Base-by-base conservation (phyloP, 2,797 vertebrate genomes). In the Falco concolor region DNA sequence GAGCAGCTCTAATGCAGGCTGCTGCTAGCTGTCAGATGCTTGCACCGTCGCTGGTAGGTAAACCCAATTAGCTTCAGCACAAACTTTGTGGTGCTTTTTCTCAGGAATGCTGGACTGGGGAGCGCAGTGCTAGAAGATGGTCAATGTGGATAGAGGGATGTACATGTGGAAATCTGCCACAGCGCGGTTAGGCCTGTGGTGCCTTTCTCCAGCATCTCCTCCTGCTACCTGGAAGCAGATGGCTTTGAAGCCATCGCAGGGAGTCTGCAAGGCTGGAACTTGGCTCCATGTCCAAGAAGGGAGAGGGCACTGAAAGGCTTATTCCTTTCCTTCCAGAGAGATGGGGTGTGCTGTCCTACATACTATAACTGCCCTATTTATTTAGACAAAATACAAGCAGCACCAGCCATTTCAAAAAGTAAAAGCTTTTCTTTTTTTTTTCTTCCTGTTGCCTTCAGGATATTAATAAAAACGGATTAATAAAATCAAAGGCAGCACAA, bases 381-480 rank as follows among this genome's bases (percentile, higher is more conserved):
- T 69, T 44, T 53, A 72, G 74, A 44, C n/a, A 81, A 63, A 86
- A 69, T 28, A 40, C 12, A 59, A 89, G 54, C 68, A 84, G 36
- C 44, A 59, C 16, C 86, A 92, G 56, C 57, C 90, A 56, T 73
- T 95, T 87, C 70, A 59, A 60, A 61, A 87, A 94, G 92, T 14
- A 89, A 87, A 92, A 90, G 59, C 75, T 82, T 44, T 75, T 61
- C 59, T 67, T 44, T 74, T 63, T 19, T 19, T 45, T 60, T 25
- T 14, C 8, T 0, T 1, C 56, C 56, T 57, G 65, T 94, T 97
- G 97, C 97, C 96, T 97, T 94, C 28, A 65, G 96, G 96, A 84
- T 95, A 94, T 97, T 97, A 96, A 97, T 97, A 96, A 98, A 95
- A 96, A 87, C 85, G 94, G 94, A 97, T 96, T 96, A 95, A 80